Conservation (phyloP, 2,113 vertebrate genomes). For the Rhadina sibilatrix region DNA sequence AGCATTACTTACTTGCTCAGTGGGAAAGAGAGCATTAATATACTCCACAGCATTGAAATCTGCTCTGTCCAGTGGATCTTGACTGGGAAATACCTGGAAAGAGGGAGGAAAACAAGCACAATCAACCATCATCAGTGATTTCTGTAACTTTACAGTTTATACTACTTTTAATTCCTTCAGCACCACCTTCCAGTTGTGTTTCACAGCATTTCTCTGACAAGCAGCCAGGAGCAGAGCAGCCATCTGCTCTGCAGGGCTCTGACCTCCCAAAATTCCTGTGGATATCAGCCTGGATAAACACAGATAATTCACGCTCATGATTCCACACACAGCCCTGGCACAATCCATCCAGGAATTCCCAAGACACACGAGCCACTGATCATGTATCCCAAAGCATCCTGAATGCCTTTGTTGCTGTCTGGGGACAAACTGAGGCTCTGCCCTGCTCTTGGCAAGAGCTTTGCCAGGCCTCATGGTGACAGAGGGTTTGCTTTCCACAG, state of each 20-base stretch:
- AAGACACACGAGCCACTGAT: not conserved
- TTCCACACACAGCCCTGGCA: not conserved
- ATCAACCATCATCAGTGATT: not conserved
- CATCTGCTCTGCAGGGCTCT: not conserved
- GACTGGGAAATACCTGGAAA: slow-evolving; percentile 92
- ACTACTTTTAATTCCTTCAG: not conserved
- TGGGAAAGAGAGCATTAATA: slow-evolving; percentile 96
- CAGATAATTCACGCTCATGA: not conserved
- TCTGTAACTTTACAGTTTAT: not conserved
- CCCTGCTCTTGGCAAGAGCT: not conserved
- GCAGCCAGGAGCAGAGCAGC: not conserved
- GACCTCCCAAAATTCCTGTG: not conserved
- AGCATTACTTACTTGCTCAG: slow-evolving; percentile 85
- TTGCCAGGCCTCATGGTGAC: not conserved
- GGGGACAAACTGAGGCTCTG: not conserved
- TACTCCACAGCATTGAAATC: slow-evolving; percentile 99
- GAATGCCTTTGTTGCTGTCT: not conserved
- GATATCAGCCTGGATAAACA: not conserved
- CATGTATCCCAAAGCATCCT: not conserved
- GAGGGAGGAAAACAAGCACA: not conserved
- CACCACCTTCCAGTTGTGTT: not conserved
- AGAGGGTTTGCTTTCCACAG: not conserved
- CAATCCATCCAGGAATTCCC: not conserved
- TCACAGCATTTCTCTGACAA: not conserved
- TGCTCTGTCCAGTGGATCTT: slow-evolving; percentile 92